Conservation (phyloP, 2,113 vertebrate genomes). For the Struthio camelus region DNA sequence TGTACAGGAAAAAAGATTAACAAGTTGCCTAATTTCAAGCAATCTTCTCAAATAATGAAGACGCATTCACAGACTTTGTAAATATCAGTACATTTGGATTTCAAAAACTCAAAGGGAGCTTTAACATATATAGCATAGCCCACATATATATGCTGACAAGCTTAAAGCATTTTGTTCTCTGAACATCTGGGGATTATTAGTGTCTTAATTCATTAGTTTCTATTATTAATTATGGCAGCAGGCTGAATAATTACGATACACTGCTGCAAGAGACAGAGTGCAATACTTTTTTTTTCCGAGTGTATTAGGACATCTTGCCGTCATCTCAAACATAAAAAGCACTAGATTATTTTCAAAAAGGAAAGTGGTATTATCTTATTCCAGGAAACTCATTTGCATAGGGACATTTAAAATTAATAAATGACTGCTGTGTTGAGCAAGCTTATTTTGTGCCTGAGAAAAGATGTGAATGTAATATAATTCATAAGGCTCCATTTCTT, state of each 20-base stretch:
- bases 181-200: slow-evolving; percentile 78
- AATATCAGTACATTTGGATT: not conserved
- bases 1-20: not conserved
- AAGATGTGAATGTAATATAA: slow-evolving; percentile 50
- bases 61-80: not conserved
- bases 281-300: slow-evolving; percentile 22
- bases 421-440: slow-evolving; percentile 47
- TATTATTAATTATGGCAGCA: slow-evolving; percentile 74
- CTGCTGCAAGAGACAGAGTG: slow-evolving; percentile 57
- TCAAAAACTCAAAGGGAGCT: slow-evolving; percentile 22
- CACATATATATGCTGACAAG: slow-evolving; percentile 67
- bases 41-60: not conserved
- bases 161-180: slow-evolving; percentile 68
- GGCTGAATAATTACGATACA: slow-evolving; percentile 66
- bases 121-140: slow-evolving; percentile 31
- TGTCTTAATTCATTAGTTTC: slow-evolving; percentile 72
- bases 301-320: slow-evolving; percentile 61
- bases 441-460: slow-evolving; percentile 59
- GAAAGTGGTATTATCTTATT: slow-evolving; percentile 61
- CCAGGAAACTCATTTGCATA: slow-evolving; percentile 66
- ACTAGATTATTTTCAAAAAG: slow-evolving; percentile 68
- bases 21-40: slow-evolving; percentile 10
- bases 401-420: slow-evolving; percentile 73
- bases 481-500: slow-evolving; percentile 39
- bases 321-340: slow-evolving; percentile 60